Percentiles rank a stretch among this genome's conserved stretches.
Conservation (phyloP, 2,888 invertebrate genomes). For the Macrophya annulata region DNA sequence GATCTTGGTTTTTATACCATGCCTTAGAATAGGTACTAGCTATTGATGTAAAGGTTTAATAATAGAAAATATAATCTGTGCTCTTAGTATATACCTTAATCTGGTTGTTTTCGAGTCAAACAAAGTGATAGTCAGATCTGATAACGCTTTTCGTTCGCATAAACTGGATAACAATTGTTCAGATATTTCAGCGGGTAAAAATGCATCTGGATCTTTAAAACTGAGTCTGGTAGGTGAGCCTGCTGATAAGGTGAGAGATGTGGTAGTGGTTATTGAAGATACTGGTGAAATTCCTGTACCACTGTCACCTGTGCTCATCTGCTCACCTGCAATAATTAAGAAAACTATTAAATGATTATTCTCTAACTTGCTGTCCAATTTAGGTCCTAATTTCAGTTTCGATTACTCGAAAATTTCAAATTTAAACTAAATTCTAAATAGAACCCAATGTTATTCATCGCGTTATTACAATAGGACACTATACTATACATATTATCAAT, state of each 20-base stretch:
- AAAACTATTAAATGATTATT: background rate
- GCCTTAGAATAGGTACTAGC: background rate
- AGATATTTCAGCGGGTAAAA: conserved; percentile 82
- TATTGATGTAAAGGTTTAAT: background rate
- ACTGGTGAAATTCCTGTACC: conserved; percentile 34
- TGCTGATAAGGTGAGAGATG: conserved; percentile 57
- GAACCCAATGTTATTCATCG: background rate
- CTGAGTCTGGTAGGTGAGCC: conserved; percentile 72
- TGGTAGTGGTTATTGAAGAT: conserved; percentile 63
- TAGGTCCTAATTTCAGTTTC: too few relatives aligned
- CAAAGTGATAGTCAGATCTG: conserved; percentile 83
- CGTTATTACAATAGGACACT: background rate
- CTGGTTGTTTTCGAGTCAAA: conserved; percentile 84
- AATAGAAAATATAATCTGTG: conserved; percentile 40
- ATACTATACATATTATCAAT: conserved; percentile 1
- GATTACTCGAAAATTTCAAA: background rate
- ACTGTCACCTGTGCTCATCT: conserved; percentile 36
- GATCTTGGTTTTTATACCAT: conserved; percentile 21
- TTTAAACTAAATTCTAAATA: background rate
- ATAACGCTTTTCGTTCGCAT: conserved; percentile 82
- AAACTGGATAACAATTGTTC: conserved; percentile 82
- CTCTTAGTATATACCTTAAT: conserved; percentile 78
- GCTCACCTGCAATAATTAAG: conserved; percentile 37
- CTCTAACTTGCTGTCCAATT: background rate
- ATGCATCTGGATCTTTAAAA: conserved; percentile 82